Evolutionary conservation across 2,797 vertebrate genomes (phyloP), one percentile per base, ranked within the genome.

Genomic region (Rhinichthys osculus): DNA sequence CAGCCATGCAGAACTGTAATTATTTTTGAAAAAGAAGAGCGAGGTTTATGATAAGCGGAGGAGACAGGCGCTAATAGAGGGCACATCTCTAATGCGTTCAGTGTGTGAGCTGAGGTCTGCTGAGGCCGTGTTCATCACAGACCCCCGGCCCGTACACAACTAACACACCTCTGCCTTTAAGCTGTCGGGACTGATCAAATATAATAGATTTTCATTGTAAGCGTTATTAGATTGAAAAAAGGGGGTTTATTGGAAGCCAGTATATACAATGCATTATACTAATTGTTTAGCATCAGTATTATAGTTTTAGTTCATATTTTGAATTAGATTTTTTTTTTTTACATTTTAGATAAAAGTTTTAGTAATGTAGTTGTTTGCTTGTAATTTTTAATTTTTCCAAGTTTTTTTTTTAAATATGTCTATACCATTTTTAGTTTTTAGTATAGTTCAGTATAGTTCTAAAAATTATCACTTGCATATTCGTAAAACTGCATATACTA

Each of bases 1-100:
- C 94, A 94, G 91, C 92, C 94, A 89, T 89, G 93, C 92, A 93
- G 93, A 96, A 96, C 95, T 94, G 93, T 95, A 96, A 96, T 96
- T 96, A 96, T 94, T 88, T 89, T 92, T 93, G 94, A 86, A 94
- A 93, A 95, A 93, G 95, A 92, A 89, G 93, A 93, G 94, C 94
- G 92, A 88, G 94, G 92, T 95, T 93, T 94, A 93, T 93, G 94
- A 94, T 95, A 92, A 92, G 90, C 74, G 89, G 72, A 91, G 92
- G 95, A 95, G 94, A 94, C 92, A 90, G 89, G 30, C 70, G 82
- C 88, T 93, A 94, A 95, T 93, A 89, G 92, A 92, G 89, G 86
- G 52, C 84, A 84, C 47, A 77, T 33, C 42, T 74, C 76, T 84
- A 78, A 81, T 77, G 85, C 82, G 80, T 83, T 85, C 78, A 44